Conservation (phyloP, 2,888 invertebrate species). For the Dorcus parallelipipedus region DNA sequence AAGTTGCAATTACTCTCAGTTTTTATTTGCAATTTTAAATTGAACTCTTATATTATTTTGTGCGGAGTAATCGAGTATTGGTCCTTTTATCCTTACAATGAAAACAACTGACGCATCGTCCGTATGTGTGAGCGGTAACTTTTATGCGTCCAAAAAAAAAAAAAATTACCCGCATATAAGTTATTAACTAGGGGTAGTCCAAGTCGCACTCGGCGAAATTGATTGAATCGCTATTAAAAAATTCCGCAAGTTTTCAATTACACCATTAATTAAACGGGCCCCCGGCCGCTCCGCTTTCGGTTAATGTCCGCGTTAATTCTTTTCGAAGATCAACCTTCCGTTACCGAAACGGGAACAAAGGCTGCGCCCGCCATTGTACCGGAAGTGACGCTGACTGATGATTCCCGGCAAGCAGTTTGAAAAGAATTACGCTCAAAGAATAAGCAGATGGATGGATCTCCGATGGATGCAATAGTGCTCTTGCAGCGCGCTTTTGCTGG, state of each 20-base stretch:
- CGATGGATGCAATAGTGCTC: conserved; percentile 2
- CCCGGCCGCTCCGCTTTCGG: conserved; percentile 30
- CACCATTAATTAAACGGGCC: conserved; percentile 44
- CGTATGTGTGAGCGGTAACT: no score
- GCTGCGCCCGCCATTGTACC: conserved; percentile 45
- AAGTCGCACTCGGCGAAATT: not conserved
- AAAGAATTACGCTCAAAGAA: conserved; percentile 46
- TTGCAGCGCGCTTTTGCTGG: conserved; percentile 23
- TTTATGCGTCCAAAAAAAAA: no score
- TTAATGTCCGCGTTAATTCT: conserved; percentile 43
- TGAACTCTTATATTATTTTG: no score
- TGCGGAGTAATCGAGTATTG: no score
- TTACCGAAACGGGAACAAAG: conserved; percentile 40
- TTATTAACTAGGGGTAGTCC: not conserved
- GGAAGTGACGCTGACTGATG: conserved; percentile 51
- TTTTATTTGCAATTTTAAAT: no score
- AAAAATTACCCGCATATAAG: not conserved
- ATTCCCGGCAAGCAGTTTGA: conserved; percentile 41
- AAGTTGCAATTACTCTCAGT: no score
- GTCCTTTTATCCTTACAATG: no score
- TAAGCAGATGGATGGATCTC: conserved; percentile 46
- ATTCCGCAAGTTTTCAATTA: conserved; percentile 41
- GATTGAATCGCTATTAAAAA: conserved; percentile 11
- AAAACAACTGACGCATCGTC: no score
- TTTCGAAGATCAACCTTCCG: conserved; percentile 34